Conservation (phyloP, 2,797 vertebrate species). For the Alosa sapidissima region DNA sequence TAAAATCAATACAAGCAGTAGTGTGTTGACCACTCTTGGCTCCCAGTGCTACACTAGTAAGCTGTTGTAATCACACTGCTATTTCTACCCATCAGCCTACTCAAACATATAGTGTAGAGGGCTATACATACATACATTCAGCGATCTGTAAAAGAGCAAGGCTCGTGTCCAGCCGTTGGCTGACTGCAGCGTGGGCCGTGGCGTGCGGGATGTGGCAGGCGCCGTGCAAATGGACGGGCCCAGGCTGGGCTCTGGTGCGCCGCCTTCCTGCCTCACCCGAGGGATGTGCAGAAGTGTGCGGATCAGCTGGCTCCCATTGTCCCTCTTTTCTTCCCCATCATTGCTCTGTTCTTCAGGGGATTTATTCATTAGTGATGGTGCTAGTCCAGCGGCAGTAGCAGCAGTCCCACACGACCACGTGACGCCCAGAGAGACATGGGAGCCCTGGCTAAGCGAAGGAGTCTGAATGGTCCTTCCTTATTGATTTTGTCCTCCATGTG, state of each 20-base stretch:
- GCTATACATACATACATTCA: neutral
- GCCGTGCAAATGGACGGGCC: neutral
- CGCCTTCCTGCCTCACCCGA: slow-evolving; percentile 9
- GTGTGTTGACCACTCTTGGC: neutral
- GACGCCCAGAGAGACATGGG: neutral
- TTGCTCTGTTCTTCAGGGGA: slow-evolving; percentile 16
- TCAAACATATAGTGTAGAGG: neutral
- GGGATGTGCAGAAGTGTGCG: slow-evolving; percentile 31
- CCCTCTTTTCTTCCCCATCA: slow-evolving; percentile 26
- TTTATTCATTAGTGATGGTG: slow-evolving; percentile 34
- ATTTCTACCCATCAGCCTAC: neutral
- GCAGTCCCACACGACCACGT: neutral
- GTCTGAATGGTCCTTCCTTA: neutral
- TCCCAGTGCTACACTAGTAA: neutral
- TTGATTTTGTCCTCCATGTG: neutral
- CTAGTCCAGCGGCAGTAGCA: neutral
- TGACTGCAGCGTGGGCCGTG: neutral
- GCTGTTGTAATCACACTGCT: neutral
- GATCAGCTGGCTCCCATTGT: slow-evolving; percentile 34
- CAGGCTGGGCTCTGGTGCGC: neutral
- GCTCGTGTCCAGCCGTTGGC: neutral
- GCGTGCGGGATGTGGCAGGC: neutral
- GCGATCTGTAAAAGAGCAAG: neutral
- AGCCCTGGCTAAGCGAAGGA: neutral
- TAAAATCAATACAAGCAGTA: slow-evolving; percentile 8